Evolutionary conservation across 2,113 vertebrate genomes (phyloP).

Genomic region (Psophia crepitans): DNA sequence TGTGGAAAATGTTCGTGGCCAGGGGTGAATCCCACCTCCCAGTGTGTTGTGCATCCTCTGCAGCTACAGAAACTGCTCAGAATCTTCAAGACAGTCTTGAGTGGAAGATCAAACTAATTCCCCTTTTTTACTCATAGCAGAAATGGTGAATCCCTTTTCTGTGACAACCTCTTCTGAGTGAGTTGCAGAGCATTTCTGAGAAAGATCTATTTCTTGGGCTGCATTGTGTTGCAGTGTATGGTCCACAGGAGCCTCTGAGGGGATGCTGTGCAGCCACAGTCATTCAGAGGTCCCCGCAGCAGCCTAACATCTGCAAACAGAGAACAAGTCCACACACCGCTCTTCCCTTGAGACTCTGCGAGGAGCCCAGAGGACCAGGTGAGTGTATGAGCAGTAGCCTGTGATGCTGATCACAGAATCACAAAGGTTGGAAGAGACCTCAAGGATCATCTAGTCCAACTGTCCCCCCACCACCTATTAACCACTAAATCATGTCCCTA

Average conservation of each 20-base stretch:
- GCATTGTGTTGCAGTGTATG: accelerated
- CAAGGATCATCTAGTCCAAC: too few relatives aligned
- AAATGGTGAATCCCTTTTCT: neutral
- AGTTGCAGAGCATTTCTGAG: neutral
- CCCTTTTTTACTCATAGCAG: neutral
- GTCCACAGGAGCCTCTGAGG: neutral
- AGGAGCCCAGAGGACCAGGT: neutral
- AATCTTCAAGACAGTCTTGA: neutral
- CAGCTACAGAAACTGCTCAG: neutral
- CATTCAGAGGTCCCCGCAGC: neutral
- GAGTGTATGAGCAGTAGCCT: accelerated
- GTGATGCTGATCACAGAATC: too few relatives aligned
- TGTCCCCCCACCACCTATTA: too few relatives aligned
- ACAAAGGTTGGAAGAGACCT: too few relatives aligned
- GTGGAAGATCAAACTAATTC: neutral
- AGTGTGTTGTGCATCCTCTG: neutral
- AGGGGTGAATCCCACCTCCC: neutral
- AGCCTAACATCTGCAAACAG: neutral
- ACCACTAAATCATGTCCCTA: too few relatives aligned
- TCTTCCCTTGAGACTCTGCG: accelerated
- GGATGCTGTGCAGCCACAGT: accelerated
- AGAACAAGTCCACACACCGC: accelerated
- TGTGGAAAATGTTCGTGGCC: neutral
- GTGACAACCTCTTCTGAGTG: neutral
- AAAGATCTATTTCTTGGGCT: neutral